Evolutionary conservation across 2,113 vertebrate genomes (phyloP), one percentile per base, ranked within the genome.

Genomic region (Spea bombifrons): DNA sequence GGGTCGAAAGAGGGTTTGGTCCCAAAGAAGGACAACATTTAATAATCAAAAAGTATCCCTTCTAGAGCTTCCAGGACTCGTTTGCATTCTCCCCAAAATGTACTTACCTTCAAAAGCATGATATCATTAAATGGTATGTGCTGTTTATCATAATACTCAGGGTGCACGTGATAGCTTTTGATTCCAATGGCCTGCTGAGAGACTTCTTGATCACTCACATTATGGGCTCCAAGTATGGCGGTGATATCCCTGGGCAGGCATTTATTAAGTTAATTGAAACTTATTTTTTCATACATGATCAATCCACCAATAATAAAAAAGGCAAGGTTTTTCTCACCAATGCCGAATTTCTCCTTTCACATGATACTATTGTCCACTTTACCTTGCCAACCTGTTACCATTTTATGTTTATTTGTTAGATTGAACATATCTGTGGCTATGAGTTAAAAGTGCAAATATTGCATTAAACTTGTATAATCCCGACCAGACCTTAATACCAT

Each of bases 171-270:
- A 80, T 86, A 86, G 0, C 5, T 55, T 16, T 83, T 48, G 0
- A 87, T 82, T 0, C 83, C 87, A 0, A 76, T 10, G 2, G 82
- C 7, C 83, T 89, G 88, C 75, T 87, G 89, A 0, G 61, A 64
- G 0, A 0, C 10, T 43, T 89, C 87, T 1, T 76, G 4, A 0
- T 73, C 0, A 0, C 30, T 0, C 65, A 88, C 3, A 43, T 87
- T 0, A 47, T 89, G 88, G 15, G 88, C 85, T 0, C 89, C 88
- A 55, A 88, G 83, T 68, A 86, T 43, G n/a, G 86, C 80, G 0
- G 82, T 86, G 17, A 5, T 47, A 0, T 84, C 81, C 7, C 85
- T 87, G 48, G 30, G 67, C 7, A 80, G 46, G 68, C n/a, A 45
- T 30, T 30, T 2, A 30, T 30, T 30, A 30, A 30, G 30, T 30